Evolutionary conservation across 2,888 invertebrate genomes (phyloP).

Genomic region (Arrhopalites spinosus): DNA sequence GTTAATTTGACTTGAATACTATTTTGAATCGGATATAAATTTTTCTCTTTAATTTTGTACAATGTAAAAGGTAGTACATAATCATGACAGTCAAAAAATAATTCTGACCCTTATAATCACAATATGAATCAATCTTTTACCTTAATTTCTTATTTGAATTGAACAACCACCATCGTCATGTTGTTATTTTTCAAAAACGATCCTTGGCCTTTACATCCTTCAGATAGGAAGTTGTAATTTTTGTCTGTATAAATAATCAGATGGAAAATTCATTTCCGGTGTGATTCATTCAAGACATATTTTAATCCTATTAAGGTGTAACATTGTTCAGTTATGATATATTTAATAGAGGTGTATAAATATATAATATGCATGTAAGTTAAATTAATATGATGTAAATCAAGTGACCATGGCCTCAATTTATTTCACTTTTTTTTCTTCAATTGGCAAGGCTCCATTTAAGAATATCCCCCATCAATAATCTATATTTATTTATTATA

Average conservation of each 20-base stretch:
- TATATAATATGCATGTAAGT: slow-evolving; percentile 6
- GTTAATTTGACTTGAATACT: no score
- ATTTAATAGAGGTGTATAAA: neutral
- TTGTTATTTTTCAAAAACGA: no score
- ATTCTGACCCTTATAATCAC: no score
- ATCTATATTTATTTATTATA: neutral
- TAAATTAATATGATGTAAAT: slow-evolving; percentile 34
- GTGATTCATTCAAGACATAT: slow-evolving; percentile 36
- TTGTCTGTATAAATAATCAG: slow-evolving; percentile 36
- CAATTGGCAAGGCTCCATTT: slow-evolving; percentile 49
- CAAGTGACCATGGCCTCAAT: slow-evolving; percentile 53
- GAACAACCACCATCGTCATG: no score
- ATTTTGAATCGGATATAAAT: no score
- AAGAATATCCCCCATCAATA: slow-evolving; percentile 9
- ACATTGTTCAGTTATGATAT: neutral
- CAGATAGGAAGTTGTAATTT: slow-evolving; percentile 49
- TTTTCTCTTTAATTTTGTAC: no score
- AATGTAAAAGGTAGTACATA: no score
- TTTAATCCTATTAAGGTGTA: neutral
- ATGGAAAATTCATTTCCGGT: slow-evolving; percentile 55
- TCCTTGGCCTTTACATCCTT: slow-evolving; percentile 37
- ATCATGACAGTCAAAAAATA: no score
- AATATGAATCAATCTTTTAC: no score
- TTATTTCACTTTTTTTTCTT: slow-evolving; percentile 46
- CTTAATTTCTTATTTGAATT: no score